Percentiles rank a stretch among this genome's conserved stretches.
Evolutionary conservation across 2,113 vertebrate genomes (phyloP).

Genomic region (Ondatra zibethicus): DNA sequence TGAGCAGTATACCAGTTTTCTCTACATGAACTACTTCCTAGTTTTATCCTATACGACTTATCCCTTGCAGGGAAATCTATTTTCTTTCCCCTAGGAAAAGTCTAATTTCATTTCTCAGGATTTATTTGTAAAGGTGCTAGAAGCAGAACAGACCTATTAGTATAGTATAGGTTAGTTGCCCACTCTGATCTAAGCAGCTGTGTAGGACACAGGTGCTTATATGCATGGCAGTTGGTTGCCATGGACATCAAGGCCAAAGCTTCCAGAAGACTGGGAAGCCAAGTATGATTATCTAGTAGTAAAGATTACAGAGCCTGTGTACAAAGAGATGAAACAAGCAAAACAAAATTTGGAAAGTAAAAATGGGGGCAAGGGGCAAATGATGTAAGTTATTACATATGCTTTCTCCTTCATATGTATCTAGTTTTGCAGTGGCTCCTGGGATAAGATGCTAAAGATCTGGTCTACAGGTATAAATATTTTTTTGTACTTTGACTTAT

Average conservation of each 20-base stretch:
- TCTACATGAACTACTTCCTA: background rate
- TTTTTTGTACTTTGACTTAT: conserved; percentile 50
- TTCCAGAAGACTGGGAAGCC: background rate
- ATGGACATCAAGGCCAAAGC: background rate
- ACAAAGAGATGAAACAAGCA: background rate
- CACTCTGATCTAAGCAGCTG: background rate
- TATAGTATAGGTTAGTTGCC: background rate
- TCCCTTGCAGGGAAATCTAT: background rate
- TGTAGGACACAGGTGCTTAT: background rate
- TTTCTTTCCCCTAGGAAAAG: background rate
- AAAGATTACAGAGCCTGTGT: background rate
- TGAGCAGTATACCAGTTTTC: background rate
- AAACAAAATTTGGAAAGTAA: background rate
- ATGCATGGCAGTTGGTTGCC: background rate
- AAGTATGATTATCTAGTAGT: background rate
- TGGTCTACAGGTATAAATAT: conserved; percentile 95
- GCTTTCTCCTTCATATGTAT: conserved; percentile 66
- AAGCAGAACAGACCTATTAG: background rate
- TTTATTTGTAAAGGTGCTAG: background rate
- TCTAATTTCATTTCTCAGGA: background rate
- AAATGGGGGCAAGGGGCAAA: background rate
- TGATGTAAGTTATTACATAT: conserved; percentile 24
- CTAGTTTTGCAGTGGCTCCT: conserved; percentile 99
- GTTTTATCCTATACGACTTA: background rate
- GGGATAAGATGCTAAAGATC: conserved; percentile 99